These are phyloP conservation scores for Gopherus flavomarginatus DNA, from an alignment of 2,113 vertebrate genomes.

Conservation along the genomic window DNA sequence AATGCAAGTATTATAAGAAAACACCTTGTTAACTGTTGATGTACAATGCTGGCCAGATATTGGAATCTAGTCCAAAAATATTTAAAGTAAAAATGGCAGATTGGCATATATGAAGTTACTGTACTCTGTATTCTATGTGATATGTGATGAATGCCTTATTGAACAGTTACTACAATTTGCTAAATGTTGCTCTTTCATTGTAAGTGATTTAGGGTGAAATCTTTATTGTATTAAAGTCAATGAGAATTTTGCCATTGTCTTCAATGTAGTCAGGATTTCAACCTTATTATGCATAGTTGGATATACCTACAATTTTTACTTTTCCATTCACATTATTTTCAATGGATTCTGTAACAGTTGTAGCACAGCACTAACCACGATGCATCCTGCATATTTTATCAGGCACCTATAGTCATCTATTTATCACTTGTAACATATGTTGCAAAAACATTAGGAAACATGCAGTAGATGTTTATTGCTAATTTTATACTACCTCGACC, in stretches of 20 bases:
- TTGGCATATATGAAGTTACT: not conserved
- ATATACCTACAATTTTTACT: not conserved
- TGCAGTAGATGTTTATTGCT: constrained; percentile 38
- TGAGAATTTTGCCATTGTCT: not conserved
- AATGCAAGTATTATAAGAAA: rapidly evolving
- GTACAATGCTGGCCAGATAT: not conserved
- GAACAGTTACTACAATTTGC: rapidly evolving
- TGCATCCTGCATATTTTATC: not conserved
- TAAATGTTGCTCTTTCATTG: no score
- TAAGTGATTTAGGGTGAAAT: not conserved
- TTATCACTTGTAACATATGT: not conserved
- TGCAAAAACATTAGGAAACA: not conserved
- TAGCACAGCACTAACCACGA: not conserved
- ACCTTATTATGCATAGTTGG: not conserved
- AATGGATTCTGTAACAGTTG: not conserved
- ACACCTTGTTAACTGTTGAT: rapidly evolving
- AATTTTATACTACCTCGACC: not conserved
- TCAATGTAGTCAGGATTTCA: not conserved
- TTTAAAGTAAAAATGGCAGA: rapidly evolving
- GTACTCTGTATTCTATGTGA: not conserved
- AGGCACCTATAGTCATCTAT: not conserved
- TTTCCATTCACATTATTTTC: not conserved
- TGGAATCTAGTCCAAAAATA: rapidly evolving
- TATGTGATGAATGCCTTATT: no score
- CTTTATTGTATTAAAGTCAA: not conserved